These are phyloP conservation scores for Sesamia inferens DNA, from an alignment of 2,888 invertebrate genomes.

Conservation along the genomic window DNA sequence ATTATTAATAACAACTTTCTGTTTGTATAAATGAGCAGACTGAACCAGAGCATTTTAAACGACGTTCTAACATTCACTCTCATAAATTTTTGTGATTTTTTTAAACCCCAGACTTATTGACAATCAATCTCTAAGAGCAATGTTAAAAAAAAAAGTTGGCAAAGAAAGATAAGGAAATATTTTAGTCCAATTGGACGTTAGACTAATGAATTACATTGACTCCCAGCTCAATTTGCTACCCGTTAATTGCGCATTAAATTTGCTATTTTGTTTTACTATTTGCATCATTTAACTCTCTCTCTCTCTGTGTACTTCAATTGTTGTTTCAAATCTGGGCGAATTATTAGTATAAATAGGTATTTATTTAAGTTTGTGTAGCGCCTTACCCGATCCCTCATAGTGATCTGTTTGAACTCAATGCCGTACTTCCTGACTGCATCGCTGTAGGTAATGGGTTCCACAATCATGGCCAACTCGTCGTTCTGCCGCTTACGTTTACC, in stretches of 20 bases:
- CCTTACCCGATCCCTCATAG: slow-evolving; percentile 72
- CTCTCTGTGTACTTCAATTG: background rate
- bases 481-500: slow-evolving; percentile 73
- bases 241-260: slow-evolving; percentile 21
- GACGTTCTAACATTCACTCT: slow-evolving; percentile 39
- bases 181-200: slow-evolving; percentile 28
- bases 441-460: slow-evolving; percentile 86
- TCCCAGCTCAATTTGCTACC: slow-evolving; percentile 11
- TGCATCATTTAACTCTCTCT: background rate
- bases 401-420: slow-evolving; percentile 75
- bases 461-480: slow-evolving; percentile 75
- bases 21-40: slow-evolving; percentile 31
- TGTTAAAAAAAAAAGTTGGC: slow-evolving; percentile 32
- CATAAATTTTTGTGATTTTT: slow-evolving; percentile 25
- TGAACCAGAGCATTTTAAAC: slow-evolving; percentile 26
- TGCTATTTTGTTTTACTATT: slow-evolving; percentile 9
- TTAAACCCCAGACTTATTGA: slow-evolving; percentile 22
- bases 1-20: slow-evolving; percentile 45
- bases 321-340: background rate
- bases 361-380: slow-evolving; percentile 2
- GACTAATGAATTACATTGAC: slow-evolving; percentile 32
- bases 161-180: slow-evolving; percentile 10
- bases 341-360: background rate
- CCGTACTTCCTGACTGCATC: slow-evolving; percentile 86
- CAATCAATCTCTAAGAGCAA: slow-evolving; percentile 24